A percentile compares a stretch with the other conserved stretches of the same genome.
Conservation (phyloP, 2,888 invertebrate genomes). For the Nymphalis urticae region DNA sequence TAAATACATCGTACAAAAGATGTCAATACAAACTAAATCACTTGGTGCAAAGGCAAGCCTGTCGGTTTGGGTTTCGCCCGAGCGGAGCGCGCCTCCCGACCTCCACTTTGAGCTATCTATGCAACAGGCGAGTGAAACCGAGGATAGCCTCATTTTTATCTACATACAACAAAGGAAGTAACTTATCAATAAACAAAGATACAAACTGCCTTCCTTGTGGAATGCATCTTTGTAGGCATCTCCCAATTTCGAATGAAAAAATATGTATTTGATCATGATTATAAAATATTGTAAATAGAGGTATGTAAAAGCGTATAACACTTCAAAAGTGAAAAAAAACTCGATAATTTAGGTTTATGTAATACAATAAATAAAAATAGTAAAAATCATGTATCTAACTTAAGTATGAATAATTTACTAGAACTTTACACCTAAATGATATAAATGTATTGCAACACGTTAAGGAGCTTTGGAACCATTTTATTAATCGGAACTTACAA, state of each 20-base stretch:
- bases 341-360: constrained; percentile 72
- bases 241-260: constrained; percentile 64
- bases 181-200: constrained; percentile 69
- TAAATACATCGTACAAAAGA: constrained; percentile 82
- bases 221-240: constrained; percentile 72
- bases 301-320: constrained; percentile 79
- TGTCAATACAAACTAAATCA: constrained; percentile 81
- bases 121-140: constrained; percentile 76
- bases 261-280: constrained; percentile 79
- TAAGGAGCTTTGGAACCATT: constrained; percentile 79
- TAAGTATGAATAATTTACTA: constrained; percentile 81
- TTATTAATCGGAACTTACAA: constrained; percentile 64
- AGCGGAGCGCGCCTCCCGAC: constrained; percentile 42
- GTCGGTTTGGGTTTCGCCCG: constrained; percentile 65
- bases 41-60: constrained; percentile 82
- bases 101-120: constrained; percentile 58
- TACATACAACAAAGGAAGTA: constrained; percentile 72
- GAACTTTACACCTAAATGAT: constrained; percentile 77
- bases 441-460: constrained; percentile 79
- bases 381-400: constrained; percentile 75
- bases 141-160: constrained; percentile 74
- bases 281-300: constrained; percentile 74
- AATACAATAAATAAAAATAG: constrained; percentile 76
- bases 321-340: constrained; percentile 76
- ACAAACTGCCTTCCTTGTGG: constrained; percentile 65